Percentiles rank a stretch among this genome's conserved stretches.
phyloP scores from a whole-genome alignment of 35 echinoderm and acorn worm species.

The Patiria miniata region DNA sequence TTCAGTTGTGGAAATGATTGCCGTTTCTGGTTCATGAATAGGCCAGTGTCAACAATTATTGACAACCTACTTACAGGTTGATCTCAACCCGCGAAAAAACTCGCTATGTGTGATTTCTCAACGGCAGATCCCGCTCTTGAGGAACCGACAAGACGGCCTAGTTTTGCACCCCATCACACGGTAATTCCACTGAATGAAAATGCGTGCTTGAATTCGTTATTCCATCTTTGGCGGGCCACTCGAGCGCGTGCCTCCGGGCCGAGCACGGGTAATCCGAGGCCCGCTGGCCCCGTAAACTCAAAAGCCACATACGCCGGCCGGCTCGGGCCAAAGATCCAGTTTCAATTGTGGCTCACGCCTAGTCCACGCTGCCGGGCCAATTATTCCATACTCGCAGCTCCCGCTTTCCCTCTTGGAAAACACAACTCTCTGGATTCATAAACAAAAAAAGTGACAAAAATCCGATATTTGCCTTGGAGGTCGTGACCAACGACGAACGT shows the following conservation, averaged over 20 bases:
- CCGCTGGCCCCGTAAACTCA: neutral
- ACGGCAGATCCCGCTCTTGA: neutral
- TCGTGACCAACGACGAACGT: neutral
- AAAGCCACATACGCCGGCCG: neutral
- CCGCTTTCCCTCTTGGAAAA: neutral
- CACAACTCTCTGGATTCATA: slow-evolving; percentile 5
- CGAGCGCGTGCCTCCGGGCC: neutral
- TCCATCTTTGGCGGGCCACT: slow-evolving; percentile 17
- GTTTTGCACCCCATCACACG: neutral
- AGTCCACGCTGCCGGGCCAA: neutral
- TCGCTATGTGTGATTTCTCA: neutral
- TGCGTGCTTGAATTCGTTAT: slow-evolving; percentile 15
- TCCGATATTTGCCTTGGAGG: neutral
- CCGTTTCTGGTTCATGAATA: neutral
- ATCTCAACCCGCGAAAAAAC: neutral
- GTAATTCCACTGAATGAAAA: neutral
- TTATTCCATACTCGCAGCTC: neutral
- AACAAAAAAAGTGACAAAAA: neutral
- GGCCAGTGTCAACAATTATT: neutral
- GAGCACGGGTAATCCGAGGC: neutral
- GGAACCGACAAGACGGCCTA: neutral
- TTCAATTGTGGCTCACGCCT: neutral
- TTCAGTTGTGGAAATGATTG: neutral
- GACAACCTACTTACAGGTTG: neutral
- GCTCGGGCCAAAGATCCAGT: neutral